phyloP scores from a whole-genome alignment of 2,888 invertebrate species.

The Prosapia bicincta region DNA sequence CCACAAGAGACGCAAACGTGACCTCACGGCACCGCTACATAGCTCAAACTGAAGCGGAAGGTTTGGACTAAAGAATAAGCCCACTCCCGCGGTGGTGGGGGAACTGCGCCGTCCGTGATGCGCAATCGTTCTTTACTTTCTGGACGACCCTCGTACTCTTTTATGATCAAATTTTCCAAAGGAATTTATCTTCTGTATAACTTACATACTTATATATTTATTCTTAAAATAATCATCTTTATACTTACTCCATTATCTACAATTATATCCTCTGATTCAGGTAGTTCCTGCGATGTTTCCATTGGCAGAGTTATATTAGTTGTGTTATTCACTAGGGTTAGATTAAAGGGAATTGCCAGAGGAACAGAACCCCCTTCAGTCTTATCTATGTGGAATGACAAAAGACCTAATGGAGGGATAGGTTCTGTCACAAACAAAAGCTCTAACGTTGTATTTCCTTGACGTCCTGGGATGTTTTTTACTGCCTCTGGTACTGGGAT shows the following conservation, averaged over 20 bases:
- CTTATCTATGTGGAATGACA: constrained; percentile 55
- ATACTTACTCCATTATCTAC: constrained; percentile 35
- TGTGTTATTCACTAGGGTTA: background rate
- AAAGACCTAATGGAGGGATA: constrained; percentile 65
- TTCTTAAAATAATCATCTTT: background rate
- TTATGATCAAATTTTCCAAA: too few relatives aligned
- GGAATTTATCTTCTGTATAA: too few relatives aligned
- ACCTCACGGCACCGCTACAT: too few relatives aligned
- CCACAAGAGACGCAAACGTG: too few relatives aligned
- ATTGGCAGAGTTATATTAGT: constrained; percentile 7
- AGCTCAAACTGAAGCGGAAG: too few relatives aligned
- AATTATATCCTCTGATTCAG: constrained; percentile 24
- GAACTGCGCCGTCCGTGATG: too few relatives aligned
- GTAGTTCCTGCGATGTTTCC: constrained; percentile 11
- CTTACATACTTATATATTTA: too few relatives aligned
- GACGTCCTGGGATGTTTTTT: constrained; percentile 57
- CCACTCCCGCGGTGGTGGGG: too few relatives aligned
- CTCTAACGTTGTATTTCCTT: constrained; percentile 61
- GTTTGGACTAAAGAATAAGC: too few relatives aligned
- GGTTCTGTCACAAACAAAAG: constrained; percentile 64
- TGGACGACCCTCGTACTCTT: too few relatives aligned
- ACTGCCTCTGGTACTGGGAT: constrained; percentile 60
- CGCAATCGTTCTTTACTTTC: too few relatives aligned
- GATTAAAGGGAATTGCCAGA: background rate
- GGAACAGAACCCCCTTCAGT: constrained; percentile 10